Conservation (phyloP, 1,140 invertebrate genomes). For the Lanistes nyassanus region DNA sequence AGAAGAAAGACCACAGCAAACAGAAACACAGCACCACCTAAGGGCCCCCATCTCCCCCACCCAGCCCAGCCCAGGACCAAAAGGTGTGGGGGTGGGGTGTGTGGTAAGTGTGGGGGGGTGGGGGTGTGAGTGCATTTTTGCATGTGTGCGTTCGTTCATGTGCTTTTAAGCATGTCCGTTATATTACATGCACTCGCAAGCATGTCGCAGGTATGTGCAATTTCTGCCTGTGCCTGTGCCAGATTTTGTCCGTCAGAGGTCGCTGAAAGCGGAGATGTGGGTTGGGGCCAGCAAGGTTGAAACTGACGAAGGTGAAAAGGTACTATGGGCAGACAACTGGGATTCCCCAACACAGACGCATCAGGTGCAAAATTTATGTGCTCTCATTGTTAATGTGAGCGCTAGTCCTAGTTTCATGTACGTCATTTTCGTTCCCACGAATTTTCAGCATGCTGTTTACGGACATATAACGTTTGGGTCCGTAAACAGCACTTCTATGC, state of each 20-base stretch:
- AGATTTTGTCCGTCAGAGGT: neutral
- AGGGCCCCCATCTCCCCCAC: too few species aligned
- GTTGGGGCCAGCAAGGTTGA: constrained; percentile 6
- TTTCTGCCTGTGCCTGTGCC: neutral
- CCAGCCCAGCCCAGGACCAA: too few species aligned
- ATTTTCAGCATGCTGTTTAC: too few species aligned
- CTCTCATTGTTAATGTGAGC: neutral
- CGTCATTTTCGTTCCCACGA: too few species aligned
- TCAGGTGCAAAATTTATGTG: neutral
- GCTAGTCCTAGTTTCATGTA: too few species aligned
- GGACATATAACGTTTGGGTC: too few species aligned
- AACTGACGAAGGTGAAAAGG: constrained; percentile 1
- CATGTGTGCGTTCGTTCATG: constrained; percentile 1
- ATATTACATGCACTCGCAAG: too few species aligned
- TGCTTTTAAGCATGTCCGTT: neutral
- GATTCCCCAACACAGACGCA: neutral
- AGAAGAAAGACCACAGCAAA: neutral
- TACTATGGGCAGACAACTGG: constrained; percentile 3
- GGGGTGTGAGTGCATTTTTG: neutral
- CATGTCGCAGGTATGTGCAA: constrained; percentile 1
- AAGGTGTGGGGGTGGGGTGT: neutral
- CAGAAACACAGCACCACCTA: neutral
- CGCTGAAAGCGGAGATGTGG: neutral
- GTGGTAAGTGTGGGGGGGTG: too few species aligned
- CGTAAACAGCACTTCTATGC: too few species aligned